A percentile compares a stretch with the other conserved stretches of the same genome.
Evolutionary conservation across 2,113 vertebrate species (phyloP).

Genomic region (Rhegmatorhina hoffmannsi): DNA sequence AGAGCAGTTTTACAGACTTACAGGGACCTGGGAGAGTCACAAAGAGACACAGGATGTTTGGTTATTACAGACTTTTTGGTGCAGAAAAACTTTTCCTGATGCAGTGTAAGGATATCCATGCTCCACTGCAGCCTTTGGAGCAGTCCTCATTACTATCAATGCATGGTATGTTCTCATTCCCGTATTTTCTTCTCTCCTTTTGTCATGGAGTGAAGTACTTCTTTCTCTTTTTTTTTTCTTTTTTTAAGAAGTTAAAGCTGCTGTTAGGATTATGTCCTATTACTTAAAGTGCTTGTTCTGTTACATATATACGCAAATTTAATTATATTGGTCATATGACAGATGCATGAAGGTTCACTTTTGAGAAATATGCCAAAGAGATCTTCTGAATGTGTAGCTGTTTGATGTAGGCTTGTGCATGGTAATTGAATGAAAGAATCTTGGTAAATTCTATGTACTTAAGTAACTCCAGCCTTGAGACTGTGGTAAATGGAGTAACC

Average conservation of each 20-base stretch:
- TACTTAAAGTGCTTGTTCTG: slow-evolving; percentile 47
- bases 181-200: background rate
- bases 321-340: slow-evolving; percentile 25
- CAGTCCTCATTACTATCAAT: background rate
- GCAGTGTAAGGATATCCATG: background rate
- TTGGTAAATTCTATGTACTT: slow-evolving; percentile 42
- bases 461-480: slow-evolving; percentile 48
- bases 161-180: background rate
- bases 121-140: background rate
- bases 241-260: background rate
- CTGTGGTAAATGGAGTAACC: slow-evolving; percentile 28
- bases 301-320: background rate
- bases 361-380: slow-evolving; percentile 40
- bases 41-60: accelerated
- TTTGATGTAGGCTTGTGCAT: slow-evolving; percentile 38
- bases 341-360: slow-evolving; percentile 36
- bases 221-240: too few relatives aligned
- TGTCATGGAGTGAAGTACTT: background rate
- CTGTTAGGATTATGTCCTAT: slow-evolving; percentile 11
- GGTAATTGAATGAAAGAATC: slow-evolving; percentile 61
- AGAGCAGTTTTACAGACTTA: background rate
- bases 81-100: background rate
- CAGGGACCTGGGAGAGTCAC: background rate
- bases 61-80: background rate
- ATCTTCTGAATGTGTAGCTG: slow-evolving; percentile 10